Conservation (phyloP, 2,888 invertebrate species). For the Eristalis intricaria region DNA sequence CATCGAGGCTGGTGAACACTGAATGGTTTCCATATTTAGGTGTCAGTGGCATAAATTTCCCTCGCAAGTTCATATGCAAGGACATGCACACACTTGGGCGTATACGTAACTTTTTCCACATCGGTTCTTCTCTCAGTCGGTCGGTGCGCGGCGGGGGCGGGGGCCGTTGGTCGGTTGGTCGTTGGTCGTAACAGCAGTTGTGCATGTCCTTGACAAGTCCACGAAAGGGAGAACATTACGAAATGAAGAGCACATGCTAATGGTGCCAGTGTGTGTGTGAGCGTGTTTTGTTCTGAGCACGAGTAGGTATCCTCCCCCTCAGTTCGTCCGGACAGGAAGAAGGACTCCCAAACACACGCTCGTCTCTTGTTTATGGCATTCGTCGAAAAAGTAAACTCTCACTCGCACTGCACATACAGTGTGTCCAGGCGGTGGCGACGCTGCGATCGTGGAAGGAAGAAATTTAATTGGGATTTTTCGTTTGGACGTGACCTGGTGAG, state of each 20-base stretch:
- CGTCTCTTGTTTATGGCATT: constrained; percentile 41
- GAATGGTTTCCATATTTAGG: constrained; percentile 16
- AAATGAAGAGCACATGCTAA: constrained; percentile 55
- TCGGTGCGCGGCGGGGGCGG: too few relatives aligned
- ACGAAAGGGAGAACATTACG: constrained; percentile 50
- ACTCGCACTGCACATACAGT: background rate
- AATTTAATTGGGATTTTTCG: constrained; percentile 66
- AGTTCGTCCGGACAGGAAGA: constrained; percentile 7
- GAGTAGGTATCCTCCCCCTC: too few relatives aligned
- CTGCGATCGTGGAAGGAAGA: constrained; percentile 4
- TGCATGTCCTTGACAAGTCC: constrained; percentile 49
- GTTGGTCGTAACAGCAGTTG: background rate
- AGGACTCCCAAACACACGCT: constrained; percentile 12
- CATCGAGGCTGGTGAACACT: background rate
- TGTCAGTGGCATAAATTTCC: constrained; percentile 38
- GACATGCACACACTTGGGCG: constrained; percentile 42
- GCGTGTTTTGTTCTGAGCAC: background rate
- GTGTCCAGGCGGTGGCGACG: background rate
- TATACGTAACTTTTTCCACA: constrained; percentile 46
- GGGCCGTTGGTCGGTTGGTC: too few relatives aligned
- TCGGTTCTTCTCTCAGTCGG: background rate
- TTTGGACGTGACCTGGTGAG: constrained; percentile 35
- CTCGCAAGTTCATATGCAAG: constrained; percentile 50
- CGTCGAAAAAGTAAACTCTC: background rate
- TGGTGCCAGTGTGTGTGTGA: constrained; percentile 33